Evolutionary conservation across 2,888 invertebrate genomes (phyloP), one percentile per base, ranked within the genome.

Genomic region (Heliconius ismenius): DNA sequence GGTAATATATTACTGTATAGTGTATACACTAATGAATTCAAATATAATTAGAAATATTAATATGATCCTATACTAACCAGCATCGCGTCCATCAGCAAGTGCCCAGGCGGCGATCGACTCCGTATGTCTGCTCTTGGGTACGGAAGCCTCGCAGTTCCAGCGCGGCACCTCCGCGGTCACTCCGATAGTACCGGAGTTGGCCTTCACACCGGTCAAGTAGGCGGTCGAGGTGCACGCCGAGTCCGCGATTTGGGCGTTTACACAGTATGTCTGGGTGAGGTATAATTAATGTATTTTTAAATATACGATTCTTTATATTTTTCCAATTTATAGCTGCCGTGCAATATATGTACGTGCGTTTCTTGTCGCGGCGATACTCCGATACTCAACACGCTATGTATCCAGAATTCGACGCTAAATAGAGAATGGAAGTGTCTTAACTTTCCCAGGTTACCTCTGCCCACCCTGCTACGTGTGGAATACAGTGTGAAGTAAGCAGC

Each of bases 161-260:
- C 93, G 90, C 26, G 88, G 83, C 0, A 96, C 97, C 67, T 92
- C 91, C 0, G 95, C 96, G n/a, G 95, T 95, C 13, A 97, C 95
- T 1, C 97, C 97, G n/a, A 96, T 91, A 0, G 96, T 96, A 64
- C 92, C 95, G 79, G 90, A 89, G 87, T 96, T 96, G 18, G 93
- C 95, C 88, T 97, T 97, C 6, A 95, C 95, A 0, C 97, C 97
- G 74, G 95, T 92, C 80, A 96, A 88, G 85, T 96, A 96, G 0
- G 97, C 96, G 0, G 96, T 96, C 0, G 96, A 95, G 1, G 96
- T 94, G 80, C 96, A 96, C 3, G 97, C 97, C 0, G 97, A 97
- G 87, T 97, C 97, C 0, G 97, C 94, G 1, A 96, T 95, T 89
- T 96, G 96, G 43, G 89, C 90, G 87, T 96, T 93, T 68, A 95